These are phyloP conservation scores for Coccyzus lansbergi DNA, from an alignment of 2,797 vertebrate species.

Conservation along the genomic window DNA sequence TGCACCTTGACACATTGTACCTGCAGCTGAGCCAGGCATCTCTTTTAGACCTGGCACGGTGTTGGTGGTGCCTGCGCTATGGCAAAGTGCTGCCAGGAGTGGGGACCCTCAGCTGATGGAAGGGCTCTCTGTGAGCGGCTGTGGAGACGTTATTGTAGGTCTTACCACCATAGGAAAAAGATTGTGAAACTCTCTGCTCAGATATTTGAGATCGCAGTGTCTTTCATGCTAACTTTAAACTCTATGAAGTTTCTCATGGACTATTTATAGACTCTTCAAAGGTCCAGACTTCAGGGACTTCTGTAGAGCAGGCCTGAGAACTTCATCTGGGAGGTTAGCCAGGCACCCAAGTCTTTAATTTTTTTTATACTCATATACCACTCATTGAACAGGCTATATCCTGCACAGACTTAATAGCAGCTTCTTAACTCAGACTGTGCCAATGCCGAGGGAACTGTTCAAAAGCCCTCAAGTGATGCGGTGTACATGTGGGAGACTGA, in stretches of 20 bases:
- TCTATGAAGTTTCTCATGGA: constrained; percentile 16
- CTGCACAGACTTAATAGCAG: neutral
- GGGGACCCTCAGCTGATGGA: neutral
- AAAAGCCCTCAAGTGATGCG: neutral
- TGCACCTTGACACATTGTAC: rapidly evolving
- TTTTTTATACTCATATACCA: neutral
- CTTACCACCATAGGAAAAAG: neutral
- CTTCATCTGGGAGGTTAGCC: neutral
- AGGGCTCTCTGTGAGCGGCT: rapidly evolving
- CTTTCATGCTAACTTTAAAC: neutral
- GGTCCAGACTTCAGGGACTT: neutral
- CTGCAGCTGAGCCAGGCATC: rapidly evolving
- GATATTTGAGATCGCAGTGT: neutral
- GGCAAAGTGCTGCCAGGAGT: neutral
- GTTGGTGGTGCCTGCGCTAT: neutral
- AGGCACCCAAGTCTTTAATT: neutral
- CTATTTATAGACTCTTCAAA: neutral
- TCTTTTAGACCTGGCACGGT: neutral
- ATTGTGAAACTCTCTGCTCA: neutral
- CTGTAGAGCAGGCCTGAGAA: constrained; percentile 26
- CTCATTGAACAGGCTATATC: neutral
- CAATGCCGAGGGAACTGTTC: neutral
- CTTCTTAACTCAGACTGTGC: neutral
- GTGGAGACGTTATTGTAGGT: neutral
- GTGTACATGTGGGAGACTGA: neutral